Evolutionary conservation across 2,797 vertebrate genomes (phyloP), one percentile per base, ranked within the genome.

Genomic region (Microhierax caerulescens): DNA sequence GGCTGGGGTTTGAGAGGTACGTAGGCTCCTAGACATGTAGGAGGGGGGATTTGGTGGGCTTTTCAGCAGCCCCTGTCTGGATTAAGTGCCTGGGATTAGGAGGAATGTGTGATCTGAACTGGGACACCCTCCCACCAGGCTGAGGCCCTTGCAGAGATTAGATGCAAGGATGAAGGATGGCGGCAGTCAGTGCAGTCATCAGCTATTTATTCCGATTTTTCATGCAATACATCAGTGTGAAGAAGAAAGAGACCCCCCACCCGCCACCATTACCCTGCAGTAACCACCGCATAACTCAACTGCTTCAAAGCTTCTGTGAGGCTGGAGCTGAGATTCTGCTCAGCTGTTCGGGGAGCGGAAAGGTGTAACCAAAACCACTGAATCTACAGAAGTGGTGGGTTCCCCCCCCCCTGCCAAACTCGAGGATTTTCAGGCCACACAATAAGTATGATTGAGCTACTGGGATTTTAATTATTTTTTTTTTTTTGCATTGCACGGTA

Each of bases 151-250:
- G 25, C 24, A 39, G 39, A 20, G 57, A 53, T 34, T 5, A 23
- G 13, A 15, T 5, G 15, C 10, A 14, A 70, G 45, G 34, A 41
- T 5, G 39, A 69, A 75, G 50, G 57, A 34, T 13, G 61, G 36
- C 59, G 65, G 25, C 53, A 34, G 16, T 14, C 34, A 25, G 13
- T 92, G 95, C 88, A 83, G 43, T 89, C 76, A 36, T 43, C 70
- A 92, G 68, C 47, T 22, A 1, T 97, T 97, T 97, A 97, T 96
- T 97, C 70, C 27, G n/a, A 13, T 83, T 93, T 91, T 70, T 88
- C 82, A 88, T 81, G 93, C 84, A 30, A 70, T 60, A 90, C 27
- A 93, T 32, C n/a, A 63, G 39, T 1, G n/a, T 8, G 54, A 90
- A 88, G 70, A 85, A 81, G 54, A 63, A 63, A 43, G 50, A 63